Base-by-base conservation (phyloP, 2,888 invertebrate species). In the Tetrapedia diversipes region DNA sequence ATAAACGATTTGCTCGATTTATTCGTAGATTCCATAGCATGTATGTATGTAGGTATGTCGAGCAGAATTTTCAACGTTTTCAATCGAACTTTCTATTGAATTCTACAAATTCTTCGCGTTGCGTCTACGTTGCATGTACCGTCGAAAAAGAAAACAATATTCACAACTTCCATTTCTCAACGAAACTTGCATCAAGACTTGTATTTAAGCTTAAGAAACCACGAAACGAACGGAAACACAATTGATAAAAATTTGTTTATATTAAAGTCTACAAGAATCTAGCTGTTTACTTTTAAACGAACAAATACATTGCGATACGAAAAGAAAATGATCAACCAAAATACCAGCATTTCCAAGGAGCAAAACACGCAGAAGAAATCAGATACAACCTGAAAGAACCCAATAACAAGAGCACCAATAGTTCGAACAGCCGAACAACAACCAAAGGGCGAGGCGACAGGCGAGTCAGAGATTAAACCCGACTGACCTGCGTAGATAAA, bases 401-500 rank as follows among this genome's bases (percentile, higher is more conserved):
- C 6, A 43, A 2, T n/a, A 24, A 24, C n/a, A 47, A 56, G 34
- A 56, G 0, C n/a, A 32, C 43, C 16, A 27, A 45, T 53, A 39
- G 19, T 37, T n/a, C n/a, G 14, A 47, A 11, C n/a, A 53, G n/a
- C n/a, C 34, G 43, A 41, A 34, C 16, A 3, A 39, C 11, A 56
- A 56, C 22, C 59, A 29, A 34, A 37, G 56, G 39, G 16, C 22
- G 53, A 69, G 16, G 24, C 41, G 51, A 45, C 73, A 27, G 71
- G 43, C 64, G 64, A 43, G 54, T 65, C 41, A 19, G 47, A 75
- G 78, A 75, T 75, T 75, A 66, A 6, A 45, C 45, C 47, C 49
- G 22, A 41, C 54, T 37, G 71, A 47, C 63, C 75, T 59, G 63
- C 45, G 63, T 24, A 76, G 71, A 79, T 69, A 71, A 68, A 64